Conservation (phyloP, 2,888 invertebrate species). For the Drosophila fulvimacula region DNA sequence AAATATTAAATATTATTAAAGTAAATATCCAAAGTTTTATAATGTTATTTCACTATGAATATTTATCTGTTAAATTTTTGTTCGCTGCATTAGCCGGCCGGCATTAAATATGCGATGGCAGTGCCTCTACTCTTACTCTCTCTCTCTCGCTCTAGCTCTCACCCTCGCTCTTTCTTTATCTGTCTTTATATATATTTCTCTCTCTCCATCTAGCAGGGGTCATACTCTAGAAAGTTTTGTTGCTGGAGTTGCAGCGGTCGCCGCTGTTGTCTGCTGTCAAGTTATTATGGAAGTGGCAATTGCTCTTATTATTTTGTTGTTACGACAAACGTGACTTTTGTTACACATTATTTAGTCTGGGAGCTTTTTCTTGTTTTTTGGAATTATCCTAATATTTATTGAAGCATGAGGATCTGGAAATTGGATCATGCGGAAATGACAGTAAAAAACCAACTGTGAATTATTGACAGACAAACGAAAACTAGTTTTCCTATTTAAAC, state of each 20-base stretch:
- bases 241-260: conserved; percentile 31
- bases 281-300: conserved; percentile 68
- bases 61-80: no score
- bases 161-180: not conserved
- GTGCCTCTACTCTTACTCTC: no score
- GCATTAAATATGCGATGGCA: no score
- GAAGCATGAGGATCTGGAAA: conserved; percentile 52
- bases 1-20: no score
- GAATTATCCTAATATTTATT: conserved; percentile 71
- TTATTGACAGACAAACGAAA: not conserved
- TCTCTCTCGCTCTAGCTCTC: not conserved
- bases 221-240: conserved; percentile 44
- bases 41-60: no score
- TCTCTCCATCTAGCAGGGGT: conserved; percentile 1
- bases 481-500: not conserved
- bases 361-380: conserved; percentile 50
- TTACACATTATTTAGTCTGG: conserved; percentile 73
- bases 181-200: not conserved
- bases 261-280: conserved; percentile 42
- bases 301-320: conserved; percentile 37
- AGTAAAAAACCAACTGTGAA: conserved; percentile 2
- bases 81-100: no score
- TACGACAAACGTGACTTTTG: conserved; percentile 72
- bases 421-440: conserved; percentile 70
- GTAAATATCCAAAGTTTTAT: no score